Evolutionary conservation across 2,797 vertebrate species (phyloP), one percentile per base, ranked within the genome.

Genomic region (Dicrostonyx torquatus): DNA sequence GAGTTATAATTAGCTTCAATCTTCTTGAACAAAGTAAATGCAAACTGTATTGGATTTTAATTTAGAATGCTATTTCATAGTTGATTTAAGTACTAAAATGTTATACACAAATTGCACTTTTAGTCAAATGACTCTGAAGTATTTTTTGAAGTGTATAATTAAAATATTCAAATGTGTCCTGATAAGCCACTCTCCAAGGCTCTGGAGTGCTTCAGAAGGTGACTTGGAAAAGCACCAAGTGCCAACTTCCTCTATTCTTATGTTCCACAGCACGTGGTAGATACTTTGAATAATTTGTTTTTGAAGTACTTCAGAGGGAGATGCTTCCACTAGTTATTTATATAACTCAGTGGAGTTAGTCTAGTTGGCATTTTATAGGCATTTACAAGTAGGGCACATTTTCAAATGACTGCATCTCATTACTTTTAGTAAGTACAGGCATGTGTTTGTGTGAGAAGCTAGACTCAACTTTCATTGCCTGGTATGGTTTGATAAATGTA

Each of bases 101-200:
- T 93, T 72, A 97, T 95, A 86, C 24, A 80, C 89, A 96, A 94
- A 91, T 88, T 94, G 79, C 37, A 91, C 58, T 91, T 86, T 93
- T 80, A 79, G 73, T 95, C 89, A 79, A 78, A 76, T 62, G 93
- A 94, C 87, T 93, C 80, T 76, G 78, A 95, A 91, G 91, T 95
- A 93, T 89, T 97, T 97, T 96, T 94, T 96, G 93, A 97, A 97
- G 96, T 95, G 94, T 89, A 86, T 95, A 97, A 97, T 96, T 97
- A 96, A 97, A 98, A 95, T 91, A 96, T 93, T 96, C 90, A 95
- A 96, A 94, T 93, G 55, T 89, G 91, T 93, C 88, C 40, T 95
- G 95, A 92, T 92, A 96, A 97, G 94, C 53, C 66, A 94, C 93
- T 97, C 96, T 94, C 87, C 83, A 87, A 88, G n/a, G 85, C 62